Conservation (phyloP, 2,113 vertebrate genomes). For the Pluvialis apricaria region DNA sequence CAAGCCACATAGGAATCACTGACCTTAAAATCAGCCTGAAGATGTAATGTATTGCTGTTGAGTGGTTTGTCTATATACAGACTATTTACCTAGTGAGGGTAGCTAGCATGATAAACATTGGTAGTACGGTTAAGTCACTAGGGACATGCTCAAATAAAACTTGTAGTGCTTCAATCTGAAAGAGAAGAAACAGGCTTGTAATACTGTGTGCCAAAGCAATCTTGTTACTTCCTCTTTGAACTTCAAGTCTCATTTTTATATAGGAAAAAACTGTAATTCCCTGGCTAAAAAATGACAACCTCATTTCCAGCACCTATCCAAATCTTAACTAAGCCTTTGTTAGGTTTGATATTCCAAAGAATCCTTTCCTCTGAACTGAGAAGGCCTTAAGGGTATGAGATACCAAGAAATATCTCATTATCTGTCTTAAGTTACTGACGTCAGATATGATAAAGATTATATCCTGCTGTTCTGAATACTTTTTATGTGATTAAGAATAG, state of each 20-base stretch:
- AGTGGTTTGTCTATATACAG: neutral
- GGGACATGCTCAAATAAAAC: neutral
- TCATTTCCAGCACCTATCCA: neutral
- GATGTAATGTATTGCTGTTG: neutral
- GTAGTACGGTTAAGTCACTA: neutral
- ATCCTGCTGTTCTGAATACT: neutral
- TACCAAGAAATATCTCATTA: neutral
- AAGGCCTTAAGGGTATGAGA: neutral
- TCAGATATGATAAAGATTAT: neutral
- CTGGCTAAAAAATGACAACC: neutral
- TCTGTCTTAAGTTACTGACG: neutral
- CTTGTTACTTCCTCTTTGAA: conserved; percentile 29
- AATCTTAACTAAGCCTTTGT: neutral
- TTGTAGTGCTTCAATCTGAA: neutral
- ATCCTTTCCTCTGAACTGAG: neutral
- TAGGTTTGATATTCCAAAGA: neutral
- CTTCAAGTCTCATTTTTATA: neutral
- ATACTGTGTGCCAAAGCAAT: neutral
- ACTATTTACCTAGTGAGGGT: neutral
- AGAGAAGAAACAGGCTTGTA: neutral
- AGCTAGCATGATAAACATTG: neutral
- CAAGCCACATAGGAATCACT: neutral
- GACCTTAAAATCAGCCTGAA: neutral
- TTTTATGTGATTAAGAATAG: neutral
- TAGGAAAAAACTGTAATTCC: neutral